Percentiles rank a stretch among this genome's conserved stretches.
Conservation (phyloP, 1,140 invertebrate genomes). For the Dolichoris vasculosae region DNA sequence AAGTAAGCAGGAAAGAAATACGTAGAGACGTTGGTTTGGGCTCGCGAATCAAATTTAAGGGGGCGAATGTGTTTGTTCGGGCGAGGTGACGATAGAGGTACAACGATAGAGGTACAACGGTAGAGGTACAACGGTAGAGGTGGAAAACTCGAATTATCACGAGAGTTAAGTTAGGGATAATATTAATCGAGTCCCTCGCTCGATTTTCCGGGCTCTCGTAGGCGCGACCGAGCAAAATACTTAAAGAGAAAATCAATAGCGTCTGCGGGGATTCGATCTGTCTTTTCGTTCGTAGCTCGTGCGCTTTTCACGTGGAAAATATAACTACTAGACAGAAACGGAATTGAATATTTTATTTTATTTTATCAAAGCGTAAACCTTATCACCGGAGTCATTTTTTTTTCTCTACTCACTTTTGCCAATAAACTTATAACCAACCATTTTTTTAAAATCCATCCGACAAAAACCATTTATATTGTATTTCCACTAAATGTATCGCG, state of each 20-base stretch:
- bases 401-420: not conserved
- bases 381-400: not conserved
- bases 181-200: conserved; percentile 55
- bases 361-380: not conserved
- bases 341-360: conserved; percentile 43
- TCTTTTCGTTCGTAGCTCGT: conserved; percentile 1
- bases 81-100: too few species aligned
- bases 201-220: conserved; percentile 32
- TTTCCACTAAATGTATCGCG: not conserved
- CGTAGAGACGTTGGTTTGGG: not conserved
- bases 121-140: too few species aligned
- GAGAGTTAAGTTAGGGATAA: conserved; percentile 54
- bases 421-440: not conserved
- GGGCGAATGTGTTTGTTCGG: too few species aligned
- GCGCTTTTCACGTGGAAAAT: conserved; percentile 23
- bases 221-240: conserved; percentile 42
- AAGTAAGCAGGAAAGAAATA: not conserved
- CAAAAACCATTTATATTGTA: not conserved
- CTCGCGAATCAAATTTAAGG: not conserved
- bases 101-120: too few species aligned
- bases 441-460: not conserved
- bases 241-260: conserved; percentile 47
- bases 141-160: not conserved
- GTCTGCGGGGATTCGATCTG: conserved; percentile 34
- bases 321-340: not conserved